Conservation (phyloP, 2,888 invertebrate species). For the Papilio demoleus region DNA sequence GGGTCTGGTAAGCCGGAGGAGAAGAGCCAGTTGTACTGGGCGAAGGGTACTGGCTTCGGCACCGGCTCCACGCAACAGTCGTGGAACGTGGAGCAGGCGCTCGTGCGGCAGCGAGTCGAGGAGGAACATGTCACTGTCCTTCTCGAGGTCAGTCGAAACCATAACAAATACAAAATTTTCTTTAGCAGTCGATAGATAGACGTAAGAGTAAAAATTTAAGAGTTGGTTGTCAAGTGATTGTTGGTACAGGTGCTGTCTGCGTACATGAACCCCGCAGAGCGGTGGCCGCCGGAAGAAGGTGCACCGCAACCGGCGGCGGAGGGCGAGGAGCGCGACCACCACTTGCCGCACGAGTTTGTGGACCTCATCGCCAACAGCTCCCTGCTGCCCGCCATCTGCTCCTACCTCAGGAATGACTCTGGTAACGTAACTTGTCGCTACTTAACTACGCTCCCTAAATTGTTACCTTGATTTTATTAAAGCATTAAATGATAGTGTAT, state of each 20-base stretch:
- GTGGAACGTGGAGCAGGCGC: slow-evolving; percentile 98
- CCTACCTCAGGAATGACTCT: slow-evolving; percentile 96
- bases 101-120: slow-evolving; percentile 93
- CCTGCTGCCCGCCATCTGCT: slow-evolving; percentile 93
- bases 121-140: slow-evolving; percentile 97
- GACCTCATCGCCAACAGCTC: slow-evolving; percentile 92
- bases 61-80: slow-evolving; percentile 97
- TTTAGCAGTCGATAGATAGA: neutral
- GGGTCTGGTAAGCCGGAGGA: slow-evolving; percentile 85
- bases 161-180: neutral
- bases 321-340: slow-evolving; percentile 66
- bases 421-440: slow-evolving; percentile 64
- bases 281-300: slow-evolving; percentile 77
- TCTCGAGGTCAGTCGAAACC: slow-evolving; percentile 77
- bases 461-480: too few relatives aligned
- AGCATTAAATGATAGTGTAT: too few relatives aligned
- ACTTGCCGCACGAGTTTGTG: slow-evolving; percentile 88
- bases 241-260: slow-evolving; percentile 91
- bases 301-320: slow-evolving; percentile 61
- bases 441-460: neutral
- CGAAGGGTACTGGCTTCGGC: slow-evolving; percentile 98
- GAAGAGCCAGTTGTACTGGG: slow-evolving; percentile 94
- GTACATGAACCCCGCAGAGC: slow-evolving; percentile 91
- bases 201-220: too few relatives aligned
- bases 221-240: too few relatives aligned